Evolutionary conservation across 2,888 invertebrate species (phyloP).

Genomic region (Eueremaeus valkanovi): DNA sequence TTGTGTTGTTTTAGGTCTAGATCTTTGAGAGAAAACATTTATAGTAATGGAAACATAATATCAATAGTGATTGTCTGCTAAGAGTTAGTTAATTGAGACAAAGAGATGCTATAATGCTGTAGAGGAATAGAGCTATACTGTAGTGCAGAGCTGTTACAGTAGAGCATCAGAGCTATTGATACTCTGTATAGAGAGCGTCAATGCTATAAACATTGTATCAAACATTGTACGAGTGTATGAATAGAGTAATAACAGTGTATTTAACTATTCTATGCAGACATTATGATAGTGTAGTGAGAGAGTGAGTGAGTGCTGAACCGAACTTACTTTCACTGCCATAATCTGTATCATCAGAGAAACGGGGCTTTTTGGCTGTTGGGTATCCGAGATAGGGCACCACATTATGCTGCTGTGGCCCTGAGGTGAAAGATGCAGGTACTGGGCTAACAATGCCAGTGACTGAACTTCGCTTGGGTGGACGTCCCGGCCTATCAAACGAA

Average conservation of each 20-base stretch:
- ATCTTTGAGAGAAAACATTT: conserved; percentile 30
- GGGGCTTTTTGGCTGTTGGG: conserved; percentile 41
- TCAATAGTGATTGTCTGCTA: too few species aligned
- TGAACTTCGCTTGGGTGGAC: conserved; percentile 47
- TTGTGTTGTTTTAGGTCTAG: conserved; percentile 40
- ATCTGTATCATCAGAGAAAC: conserved; percentile 42
- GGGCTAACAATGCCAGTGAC: conserved; percentile 44
- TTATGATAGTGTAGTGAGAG: too few species aligned
- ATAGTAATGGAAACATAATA: background rate
- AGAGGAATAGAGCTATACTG: too few species aligned
- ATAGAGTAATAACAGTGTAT: too few species aligned
- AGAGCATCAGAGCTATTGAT: too few species aligned
- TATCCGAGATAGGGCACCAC: conserved; percentile 38
- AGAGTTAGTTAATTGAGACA: too few species aligned
- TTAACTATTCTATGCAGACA: too few species aligned
- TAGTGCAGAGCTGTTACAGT: too few species aligned
- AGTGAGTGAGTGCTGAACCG: background rate
- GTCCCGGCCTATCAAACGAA: conserved; percentile 44
- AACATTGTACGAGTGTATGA: too few species aligned
- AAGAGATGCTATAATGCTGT: too few species aligned
- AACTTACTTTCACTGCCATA: conserved; percentile 42
- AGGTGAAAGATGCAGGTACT: conserved; percentile 38
- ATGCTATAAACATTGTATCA: too few species aligned
- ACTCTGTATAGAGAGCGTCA: too few species aligned
- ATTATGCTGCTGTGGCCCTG: conserved; percentile 33